Percentiles rank a stretch among this genome's conserved stretches.
Conservation (phyloP, 2,113 vertebrate genomes). For the Cottus gobio region DNA sequence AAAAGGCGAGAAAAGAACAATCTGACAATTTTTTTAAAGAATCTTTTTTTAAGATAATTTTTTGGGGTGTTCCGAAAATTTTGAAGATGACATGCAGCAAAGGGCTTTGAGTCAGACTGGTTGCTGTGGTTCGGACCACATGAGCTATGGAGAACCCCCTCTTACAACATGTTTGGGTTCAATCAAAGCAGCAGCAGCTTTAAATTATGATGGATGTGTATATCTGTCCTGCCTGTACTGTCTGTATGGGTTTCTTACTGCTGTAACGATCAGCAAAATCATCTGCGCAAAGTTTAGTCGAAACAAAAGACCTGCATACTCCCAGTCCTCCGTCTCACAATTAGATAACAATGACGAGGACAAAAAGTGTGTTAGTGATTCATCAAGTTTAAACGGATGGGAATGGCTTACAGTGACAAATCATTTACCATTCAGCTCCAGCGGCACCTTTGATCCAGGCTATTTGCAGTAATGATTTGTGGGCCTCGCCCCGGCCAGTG, state of each 20-base stretch:
- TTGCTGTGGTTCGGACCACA: too few relatives aligned
- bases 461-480: constrained; percentile 52
- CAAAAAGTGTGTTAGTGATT: background rate
- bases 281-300: too few relatives aligned
- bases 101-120: too few relatives aligned
- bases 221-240: background rate
- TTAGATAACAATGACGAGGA: background rate
- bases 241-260: background rate
- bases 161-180: too few relatives aligned
- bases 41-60: too few relatives aligned
- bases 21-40: too few relatives aligned
- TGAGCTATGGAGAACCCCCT: too few relatives aligned
- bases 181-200: background rate
- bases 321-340: background rate
- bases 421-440: constrained; percentile 6
- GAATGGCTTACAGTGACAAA: background rate
- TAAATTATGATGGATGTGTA: background rate
- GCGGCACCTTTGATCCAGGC: constrained; percentile 43
- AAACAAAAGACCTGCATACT: background rate
- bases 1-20: too few relatives aligned
- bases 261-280: background rate
- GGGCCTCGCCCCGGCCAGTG: constrained; percentile 14
- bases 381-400: background rate
- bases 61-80: too few relatives aligned
- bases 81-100: too few relatives aligned